A percentile compares a stretch with the other conserved stretches of the same genome.
phyloP scores from a whole-genome alignment of 2,888 invertebrate species.

The Sacculina carcini region DNA sequence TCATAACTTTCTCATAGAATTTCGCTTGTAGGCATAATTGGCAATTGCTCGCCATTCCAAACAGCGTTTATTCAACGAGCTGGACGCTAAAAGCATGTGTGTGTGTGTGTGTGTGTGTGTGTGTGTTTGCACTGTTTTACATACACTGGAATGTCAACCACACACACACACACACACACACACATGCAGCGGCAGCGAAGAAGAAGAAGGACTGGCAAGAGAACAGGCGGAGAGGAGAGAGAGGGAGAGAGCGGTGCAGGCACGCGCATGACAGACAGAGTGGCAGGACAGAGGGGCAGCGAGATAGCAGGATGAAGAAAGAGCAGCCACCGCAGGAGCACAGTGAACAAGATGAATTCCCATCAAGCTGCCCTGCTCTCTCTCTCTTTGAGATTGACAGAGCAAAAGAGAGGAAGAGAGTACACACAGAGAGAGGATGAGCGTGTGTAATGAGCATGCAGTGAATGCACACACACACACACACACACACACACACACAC shows the following conservation, averaged over 20 bases:
- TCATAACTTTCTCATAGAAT: too few species aligned
- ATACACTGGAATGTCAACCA: too few species aligned
- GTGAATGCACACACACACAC: background rate
- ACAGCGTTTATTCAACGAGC: background rate
- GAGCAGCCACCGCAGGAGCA: background rate
- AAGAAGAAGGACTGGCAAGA: background rate
- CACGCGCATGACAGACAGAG: too few species aligned
- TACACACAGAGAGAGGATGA: background rate
- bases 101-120: background rate
- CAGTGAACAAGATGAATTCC: background rate
- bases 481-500: background rate
- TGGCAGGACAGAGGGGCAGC: slow-evolving; percentile 3
- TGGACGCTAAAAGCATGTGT: too few species aligned
- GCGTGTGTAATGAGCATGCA: too few species aligned
- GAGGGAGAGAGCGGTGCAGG: background rate
- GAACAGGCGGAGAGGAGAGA: slow-evolving; percentile 6
- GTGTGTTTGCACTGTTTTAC: background rate
- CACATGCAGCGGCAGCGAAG: background rate
- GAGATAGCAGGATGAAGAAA: background rate
- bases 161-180: background rate
- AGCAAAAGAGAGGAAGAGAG: slow-evolving; percentile 9
- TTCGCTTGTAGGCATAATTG: background rate
- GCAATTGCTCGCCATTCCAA: background rate
- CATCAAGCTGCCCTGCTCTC: background rate
- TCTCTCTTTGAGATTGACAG: slow-evolving; percentile 5